A percentile compares a stretch with the other conserved stretches of the same genome.
Evolutionary conservation across 2,888 invertebrate genomes (phyloP).

Genomic region (Drosophila neotestacea): DNA sequence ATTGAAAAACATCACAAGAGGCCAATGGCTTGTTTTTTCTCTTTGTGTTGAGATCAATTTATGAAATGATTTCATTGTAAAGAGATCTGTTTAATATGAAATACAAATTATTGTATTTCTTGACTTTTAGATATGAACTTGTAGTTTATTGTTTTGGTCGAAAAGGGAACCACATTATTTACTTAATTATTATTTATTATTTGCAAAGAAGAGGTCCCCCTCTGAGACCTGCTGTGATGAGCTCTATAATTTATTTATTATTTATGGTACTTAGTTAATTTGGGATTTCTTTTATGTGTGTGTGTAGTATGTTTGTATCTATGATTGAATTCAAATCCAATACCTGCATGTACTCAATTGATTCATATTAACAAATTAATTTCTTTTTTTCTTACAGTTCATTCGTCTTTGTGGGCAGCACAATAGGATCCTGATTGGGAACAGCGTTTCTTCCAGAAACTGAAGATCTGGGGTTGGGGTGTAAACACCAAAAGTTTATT

Average conservation of each 20-base stretch:
- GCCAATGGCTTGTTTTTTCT: not conserved
- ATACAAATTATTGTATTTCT: too few species aligned
- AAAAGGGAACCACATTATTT: not conserved
- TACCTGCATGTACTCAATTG: not conserved
- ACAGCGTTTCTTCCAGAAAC: slow-evolving; percentile 13
- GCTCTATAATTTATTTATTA: not conserved
- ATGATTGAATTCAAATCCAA: not conserved
- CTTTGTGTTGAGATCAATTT: slow-evolving; percentile 2
- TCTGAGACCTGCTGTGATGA: not conserved
- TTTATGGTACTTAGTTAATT: not conserved
- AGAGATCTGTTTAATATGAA: too few species aligned
- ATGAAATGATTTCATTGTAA: not conserved
- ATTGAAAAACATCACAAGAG: slow-evolving; percentile 2
- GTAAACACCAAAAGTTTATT: slow-evolving; percentile 42
- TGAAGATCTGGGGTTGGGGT: slow-evolving; percentile 11
- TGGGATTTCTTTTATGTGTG: not conserved
- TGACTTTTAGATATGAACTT: too few species aligned
- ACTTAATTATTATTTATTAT: too few species aligned
- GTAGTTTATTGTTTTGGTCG: too few species aligned
- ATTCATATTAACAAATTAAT: slow-evolving; percentile 10
- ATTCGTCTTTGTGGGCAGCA: slow-evolving; percentile 5
- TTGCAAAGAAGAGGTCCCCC: too few species aligned
- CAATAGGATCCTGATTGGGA: slow-evolving; percentile 30
- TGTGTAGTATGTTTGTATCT: not conserved
- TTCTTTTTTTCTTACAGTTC: not conserved